Evolutionary conservation across 2,888 invertebrate species (phyloP), one percentile per base, ranked within the genome.

Genomic region (Asteroscopus sphinx): DNA sequence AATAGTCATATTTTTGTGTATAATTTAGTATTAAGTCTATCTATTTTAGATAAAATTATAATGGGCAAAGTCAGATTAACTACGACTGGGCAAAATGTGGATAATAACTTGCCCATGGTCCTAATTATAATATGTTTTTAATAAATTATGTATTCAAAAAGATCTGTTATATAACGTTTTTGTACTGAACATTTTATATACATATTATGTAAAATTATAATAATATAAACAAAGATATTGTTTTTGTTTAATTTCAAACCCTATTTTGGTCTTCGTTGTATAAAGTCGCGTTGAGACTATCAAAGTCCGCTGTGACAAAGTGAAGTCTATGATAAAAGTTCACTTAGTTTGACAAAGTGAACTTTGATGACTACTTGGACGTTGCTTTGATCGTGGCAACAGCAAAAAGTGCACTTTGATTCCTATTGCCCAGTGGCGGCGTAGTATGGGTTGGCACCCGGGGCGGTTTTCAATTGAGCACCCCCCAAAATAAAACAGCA

Each of bases 181-280:
- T 73, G 49, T 70, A 70, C 58, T 68, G 58, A 70, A 45, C 9
- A 37, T 39, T 62, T 62, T 46, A 32, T 71, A 16, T 67, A 61
- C 56, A 11, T 59, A 66, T 40, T 61, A 57, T 68, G 49, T 73
- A 63, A 68, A n/a, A 70, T 53, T 73, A 73, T 64, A 59, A 17
- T 57, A 51, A 68, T 32, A 6, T 51, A 70, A 44, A 68, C 44
- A 58, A 58, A 25, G 39, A 64, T 8, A 1, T 1, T 6, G 1
- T 4, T 1, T 35, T 51, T 45, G 36, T 54, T 62, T 68, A 53
- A 13, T 32, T 61, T 49, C 26, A 6, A 1, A 9, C 2, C 1
- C 17, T 28, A 7, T 33, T 44, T 6, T 6, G 6, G n/a, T n/a
- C n/a, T n/a, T n/a, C n/a, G n/a, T n/a, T n/a, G n/a, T n/a, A n/a